phyloP scores from a whole-genome alignment of 2,113 vertebrate genomes.

The Arizona elegans region DNA sequence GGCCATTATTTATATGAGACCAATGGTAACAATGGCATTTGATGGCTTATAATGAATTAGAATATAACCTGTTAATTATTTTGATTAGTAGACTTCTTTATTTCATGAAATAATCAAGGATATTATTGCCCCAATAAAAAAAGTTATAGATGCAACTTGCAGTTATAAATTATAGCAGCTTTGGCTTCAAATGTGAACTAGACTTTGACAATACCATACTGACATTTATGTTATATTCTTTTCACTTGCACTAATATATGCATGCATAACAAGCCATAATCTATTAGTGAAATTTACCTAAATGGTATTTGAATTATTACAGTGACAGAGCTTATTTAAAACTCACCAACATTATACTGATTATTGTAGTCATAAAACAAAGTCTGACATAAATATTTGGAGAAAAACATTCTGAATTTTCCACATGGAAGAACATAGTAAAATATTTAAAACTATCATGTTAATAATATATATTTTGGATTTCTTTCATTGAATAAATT shows the following conservation, averaged over 20 bases:
- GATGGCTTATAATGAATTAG: conserved; percentile 1
- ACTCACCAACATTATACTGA: conserved; percentile 10
- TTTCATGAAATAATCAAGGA: background rate
- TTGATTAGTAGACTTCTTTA: conserved; percentile 1
- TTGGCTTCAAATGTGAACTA: background rate
- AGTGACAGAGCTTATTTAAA: conserved; percentile 18
- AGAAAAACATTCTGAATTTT: conserved; percentile 2
- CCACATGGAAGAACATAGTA: conserved; percentile 3
- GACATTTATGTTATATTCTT: background rate
- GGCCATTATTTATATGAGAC: background rate
- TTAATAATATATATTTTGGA: conserved; percentile 19
- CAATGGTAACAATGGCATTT: background rate
- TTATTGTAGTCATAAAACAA: conserved; percentile 36
- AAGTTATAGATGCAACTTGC: background rate
- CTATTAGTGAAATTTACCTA: conserved; percentile 14
- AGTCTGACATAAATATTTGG: conserved; percentile 1
- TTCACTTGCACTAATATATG: background rate
- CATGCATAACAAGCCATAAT: background rate
- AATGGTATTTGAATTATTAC: conserved; percentile 26
- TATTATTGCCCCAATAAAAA: background rate
- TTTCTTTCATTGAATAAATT: background rate
- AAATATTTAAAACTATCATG: conserved; percentile 23
- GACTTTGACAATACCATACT: background rate
- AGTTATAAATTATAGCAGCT: background rate
- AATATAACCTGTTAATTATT: background rate